Conservation (phyloP, 2,797 vertebrate genomes). For the Ctenopoma kingsleyae region DNA sequence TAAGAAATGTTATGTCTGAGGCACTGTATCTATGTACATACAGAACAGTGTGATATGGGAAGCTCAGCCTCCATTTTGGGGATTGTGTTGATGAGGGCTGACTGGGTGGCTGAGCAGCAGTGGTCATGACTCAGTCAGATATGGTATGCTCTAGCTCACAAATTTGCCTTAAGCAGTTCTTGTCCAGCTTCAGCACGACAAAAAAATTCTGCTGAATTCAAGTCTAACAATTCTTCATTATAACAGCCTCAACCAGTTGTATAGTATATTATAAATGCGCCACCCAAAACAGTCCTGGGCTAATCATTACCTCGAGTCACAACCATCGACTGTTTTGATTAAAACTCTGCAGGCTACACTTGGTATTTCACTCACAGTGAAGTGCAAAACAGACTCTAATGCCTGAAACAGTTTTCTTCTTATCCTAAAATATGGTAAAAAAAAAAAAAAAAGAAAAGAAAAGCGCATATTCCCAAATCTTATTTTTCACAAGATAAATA, state of each 20-base stretch:
- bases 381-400: constrained; percentile 23
- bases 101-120: constrained; percentile 71
- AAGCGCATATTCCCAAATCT: constrained; percentile 19
- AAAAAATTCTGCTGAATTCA: constrained; percentile 44
- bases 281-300: constrained; percentile 12
- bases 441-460: constrained; percentile 11
- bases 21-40: constrained; percentile 8
- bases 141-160: constrained; percentile 66
- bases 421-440: constrained; percentile 5
- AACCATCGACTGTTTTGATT: constrained; percentile 28
- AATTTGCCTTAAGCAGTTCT: constrained; percentile 64
- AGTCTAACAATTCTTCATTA: constrained; percentile 26
- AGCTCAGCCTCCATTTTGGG: constrained; percentile 72
- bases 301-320: constrained; percentile 46
- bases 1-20: constrained; percentile 18
- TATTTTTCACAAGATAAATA: constrained; percentile 59
- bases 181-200: constrained; percentile 52
- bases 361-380: constrained; percentile 51
- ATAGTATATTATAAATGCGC: constrained; percentile 16
- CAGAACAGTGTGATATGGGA: constrained; percentile 35
- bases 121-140: constrained; percentile 76
- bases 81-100: constrained; percentile 64
- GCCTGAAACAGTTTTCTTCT: constrained; percentile 8
- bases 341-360: constrained; percentile 37
- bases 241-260: constrained; percentile 7